Conservation (phyloP, 2,888 invertebrate genomes). For the Dastarcus helophoroides region DNA sequence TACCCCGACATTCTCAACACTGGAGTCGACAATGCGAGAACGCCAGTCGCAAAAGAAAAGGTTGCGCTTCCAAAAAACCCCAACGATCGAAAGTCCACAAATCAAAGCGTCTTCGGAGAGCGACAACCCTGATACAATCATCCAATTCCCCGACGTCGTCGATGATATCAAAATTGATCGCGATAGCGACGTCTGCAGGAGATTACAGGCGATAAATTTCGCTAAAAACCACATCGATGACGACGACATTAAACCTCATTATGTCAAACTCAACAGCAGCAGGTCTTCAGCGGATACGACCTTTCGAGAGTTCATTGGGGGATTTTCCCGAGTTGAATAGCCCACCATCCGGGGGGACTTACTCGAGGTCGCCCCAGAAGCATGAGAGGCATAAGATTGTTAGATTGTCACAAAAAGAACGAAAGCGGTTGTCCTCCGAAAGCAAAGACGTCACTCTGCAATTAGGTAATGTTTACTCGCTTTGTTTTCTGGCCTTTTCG, state of each 20-base stretch:
- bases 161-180: too few species aligned
- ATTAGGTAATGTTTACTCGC: constrained; percentile 2
- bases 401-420: constrained; percentile 54
- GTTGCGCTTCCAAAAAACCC: constrained; percentile 13
- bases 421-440: constrained; percentile 47
- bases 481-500: too few species aligned
- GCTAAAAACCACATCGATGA: constrained; percentile 22
- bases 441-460: constrained; percentile 20
- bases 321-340: constrained; percentile 32
- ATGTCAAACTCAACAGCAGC: constrained; percentile 9
- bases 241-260: constrained; percentile 7
- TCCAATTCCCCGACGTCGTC: constrained; percentile 18
- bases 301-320: constrained; percentile 11
- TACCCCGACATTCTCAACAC: constrained; percentile 40
- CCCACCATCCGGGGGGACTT: constrained; percentile 15
- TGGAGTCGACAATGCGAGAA: constrained; percentile 27
- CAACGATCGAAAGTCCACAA: constrained; percentile 17
- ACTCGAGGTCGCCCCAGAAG: constrained; percentile 21
- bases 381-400: constrained; percentile 28
- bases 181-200: constrained; percentile 9
- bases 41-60: too few species aligned
- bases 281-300: constrained; percentile 10
- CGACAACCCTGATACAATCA: constrained; percentile 7
- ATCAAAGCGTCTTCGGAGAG: too few species aligned
- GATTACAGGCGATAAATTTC: constrained; percentile 25